Evolutionary conservation across 2,113 vertebrate genomes (phyloP).

Genomic region (Genyomyrus donnyi): DNA sequence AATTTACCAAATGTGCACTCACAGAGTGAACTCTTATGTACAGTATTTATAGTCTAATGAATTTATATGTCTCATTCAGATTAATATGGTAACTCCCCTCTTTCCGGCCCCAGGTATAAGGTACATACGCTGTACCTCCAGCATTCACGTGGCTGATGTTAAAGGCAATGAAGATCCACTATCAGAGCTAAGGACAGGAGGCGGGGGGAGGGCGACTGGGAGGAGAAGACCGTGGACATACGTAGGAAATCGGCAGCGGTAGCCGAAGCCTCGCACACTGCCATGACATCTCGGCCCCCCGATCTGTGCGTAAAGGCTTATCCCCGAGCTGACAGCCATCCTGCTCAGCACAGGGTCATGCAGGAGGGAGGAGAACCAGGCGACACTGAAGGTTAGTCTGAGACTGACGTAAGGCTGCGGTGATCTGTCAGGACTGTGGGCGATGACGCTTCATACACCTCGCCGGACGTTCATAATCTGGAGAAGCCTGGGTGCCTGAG

Average conservation of each 20-base stretch:
- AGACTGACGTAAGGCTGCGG: constrained; percentile 76
- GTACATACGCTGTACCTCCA: constrained; percentile 65
- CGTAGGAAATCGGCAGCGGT: constrained; percentile 73
- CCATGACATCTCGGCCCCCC: constrained; percentile 82
- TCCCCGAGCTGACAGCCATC: constrained; percentile 68
- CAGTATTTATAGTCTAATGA: constrained; percentile 77
- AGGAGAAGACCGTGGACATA: constrained; percentile 62
- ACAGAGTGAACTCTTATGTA: constrained; percentile 99
- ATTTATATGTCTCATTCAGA: constrained; percentile 43
- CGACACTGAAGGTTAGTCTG: constrained; percentile 55
- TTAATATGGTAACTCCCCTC: constrained; percentile 8
- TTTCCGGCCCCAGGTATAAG: constrained; percentile 59
- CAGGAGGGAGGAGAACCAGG: constrained; percentile 61
- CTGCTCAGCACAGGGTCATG: constrained; percentile 58
- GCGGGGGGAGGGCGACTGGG: constrained; percentile 36
- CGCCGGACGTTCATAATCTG: constrained; percentile 50
- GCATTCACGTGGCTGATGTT: constrained; percentile 60
- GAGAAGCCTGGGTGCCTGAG: constrained; percentile 24
- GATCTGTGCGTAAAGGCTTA: constrained; percentile 56
- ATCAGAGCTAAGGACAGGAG: neutral
- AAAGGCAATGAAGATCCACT: constrained; percentile 65
- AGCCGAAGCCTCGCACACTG: constrained; percentile 64
- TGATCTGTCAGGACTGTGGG: constrained; percentile 69
- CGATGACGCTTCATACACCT: constrained; percentile 25
- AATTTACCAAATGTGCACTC: constrained; percentile 99